Base-by-base conservation (phyloP, 2,888 invertebrate species). In the Pemphredon lugubris region DNA sequence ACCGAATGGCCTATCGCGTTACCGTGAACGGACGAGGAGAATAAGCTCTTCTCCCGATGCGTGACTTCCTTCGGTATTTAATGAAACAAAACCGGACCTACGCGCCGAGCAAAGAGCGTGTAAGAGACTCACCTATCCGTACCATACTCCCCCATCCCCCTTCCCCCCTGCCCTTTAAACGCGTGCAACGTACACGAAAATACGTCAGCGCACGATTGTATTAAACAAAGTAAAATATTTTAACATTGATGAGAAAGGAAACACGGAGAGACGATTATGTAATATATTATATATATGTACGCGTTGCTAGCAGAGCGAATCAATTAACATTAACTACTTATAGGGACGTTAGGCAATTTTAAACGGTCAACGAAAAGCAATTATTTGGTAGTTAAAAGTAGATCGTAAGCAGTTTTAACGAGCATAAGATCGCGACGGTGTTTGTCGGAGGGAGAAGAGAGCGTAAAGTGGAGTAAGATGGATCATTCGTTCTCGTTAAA, bases 351-450 rank as follows among this genome's bases (percentile, higher is more conserved):
- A 77, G 51, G 47, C 60, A 63, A 73, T 51, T 64, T 73, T 59
- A 77, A 81, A 73, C 21, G 69, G 61, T 83, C 84, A 84, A 85
- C 82, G 85, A 84, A 84, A 81, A 84, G 82, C 80, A 85, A 83
- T 84, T 78, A 68, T 75, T 80, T 73, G 30, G 73, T 77, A 79
- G 75, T 61, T 73, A 61, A 45, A 50, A 6, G 53, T 78, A 58
- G 65, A 59, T 61, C 23, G 55, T 69, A 67, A 77, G 59, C 45
- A 58, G 39, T 59, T 63, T 58, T 67, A 59, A 54, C 7, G 26
- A 53, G 48, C 20, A 30, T 53, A 59, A 18, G 57, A 44, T 34
- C 18, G 26, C 23, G 37, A 50, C 7, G n/a, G 32, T 16, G 26
- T 55, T 44, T 45, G 44, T 47, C 39, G n/a, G n/a, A 16, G 37